phyloP scores from a whole-genome alignment of 1,140 invertebrate genomes.

The Drosophila jambulina region DNA sequence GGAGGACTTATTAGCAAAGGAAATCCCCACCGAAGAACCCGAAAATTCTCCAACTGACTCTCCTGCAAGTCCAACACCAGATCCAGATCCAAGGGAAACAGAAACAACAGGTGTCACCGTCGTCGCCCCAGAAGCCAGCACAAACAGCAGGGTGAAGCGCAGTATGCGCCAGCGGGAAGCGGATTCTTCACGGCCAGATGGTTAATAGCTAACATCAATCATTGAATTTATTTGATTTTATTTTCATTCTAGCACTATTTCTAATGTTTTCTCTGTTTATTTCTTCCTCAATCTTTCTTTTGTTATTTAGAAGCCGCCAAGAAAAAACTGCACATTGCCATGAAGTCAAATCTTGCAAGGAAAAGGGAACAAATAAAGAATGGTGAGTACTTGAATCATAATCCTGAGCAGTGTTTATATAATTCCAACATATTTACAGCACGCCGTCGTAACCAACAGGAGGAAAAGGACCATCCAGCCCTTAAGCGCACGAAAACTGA shows the following conservation, averaged over 20 bases:
- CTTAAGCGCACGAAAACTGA: constrained; percentile 26
- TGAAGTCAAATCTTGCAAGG: not conserved
- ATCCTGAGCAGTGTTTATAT: not conserved
- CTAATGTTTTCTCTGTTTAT: constrained; percentile 14
- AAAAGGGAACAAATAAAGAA: not conserved
- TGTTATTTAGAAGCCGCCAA: constrained; percentile 23
- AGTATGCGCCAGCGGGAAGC: constrained; percentile 29
- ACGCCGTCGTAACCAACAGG: constrained; percentile 19
- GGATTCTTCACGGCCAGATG: constrained; percentile 57
- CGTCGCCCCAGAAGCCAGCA: constrained; percentile 22
- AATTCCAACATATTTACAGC: not conserved
- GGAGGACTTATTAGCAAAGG: not conserved
- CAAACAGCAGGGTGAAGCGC: constrained; percentile 25
- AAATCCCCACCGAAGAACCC: not conserved
- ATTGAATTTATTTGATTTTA: not conserved
- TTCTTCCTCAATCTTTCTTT: not conserved
- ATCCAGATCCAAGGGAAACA: constrained; percentile 42
- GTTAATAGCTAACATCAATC: constrained; percentile 66
- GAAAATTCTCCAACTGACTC: not conserved
- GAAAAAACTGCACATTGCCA: constrained; percentile 3
- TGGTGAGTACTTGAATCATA: constrained; percentile 13
- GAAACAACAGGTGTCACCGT: constrained; percentile 73
- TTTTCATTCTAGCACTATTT: not conserved
- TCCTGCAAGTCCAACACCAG: not conserved
- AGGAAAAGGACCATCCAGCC: constrained; percentile 6